Conservation (phyloP, 2,113 vertebrate species). For the Sinocyclocheilus anshuiensis region DNA sequence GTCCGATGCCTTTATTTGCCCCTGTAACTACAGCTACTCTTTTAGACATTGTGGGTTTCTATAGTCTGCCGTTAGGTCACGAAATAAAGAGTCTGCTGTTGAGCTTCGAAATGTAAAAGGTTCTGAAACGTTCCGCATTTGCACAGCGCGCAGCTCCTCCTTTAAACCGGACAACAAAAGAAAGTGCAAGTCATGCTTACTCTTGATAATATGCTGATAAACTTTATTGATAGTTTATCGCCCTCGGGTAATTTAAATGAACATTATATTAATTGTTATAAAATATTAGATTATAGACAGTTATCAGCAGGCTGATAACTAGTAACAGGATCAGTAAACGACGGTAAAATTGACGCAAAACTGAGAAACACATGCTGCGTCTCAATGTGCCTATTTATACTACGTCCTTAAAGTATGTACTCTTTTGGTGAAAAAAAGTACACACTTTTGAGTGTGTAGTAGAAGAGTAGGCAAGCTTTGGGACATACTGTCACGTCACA, state of each 20-base stretch:
- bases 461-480: too few relatives aligned
- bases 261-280: neutral
- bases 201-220: neutral
- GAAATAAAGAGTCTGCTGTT: neutral
- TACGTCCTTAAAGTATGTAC: too few relatives aligned
- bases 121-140: neutral
- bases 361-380: neutral
- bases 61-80: neutral
- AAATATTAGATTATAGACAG: neutral
- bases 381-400: too few relatives aligned
- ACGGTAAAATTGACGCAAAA: neutral
- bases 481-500: too few relatives aligned
- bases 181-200: conserved; percentile 38
- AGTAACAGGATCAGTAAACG: too few relatives aligned
- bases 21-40: conserved; percentile 66
- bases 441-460: too few relatives aligned
- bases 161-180: neutral
- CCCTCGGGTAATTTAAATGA: neutral
- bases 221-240: neutral
- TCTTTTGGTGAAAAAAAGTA: too few relatives aligned
- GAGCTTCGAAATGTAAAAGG: too few relatives aligned
- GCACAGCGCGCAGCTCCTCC: neutral
- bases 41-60: conserved; percentile 46
- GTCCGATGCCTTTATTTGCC: conserved; percentile 66
- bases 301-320: neutral